phyloP scores from a whole-genome alignment of 1,140 invertebrate species.

The Orchesella cincta region DNA sequence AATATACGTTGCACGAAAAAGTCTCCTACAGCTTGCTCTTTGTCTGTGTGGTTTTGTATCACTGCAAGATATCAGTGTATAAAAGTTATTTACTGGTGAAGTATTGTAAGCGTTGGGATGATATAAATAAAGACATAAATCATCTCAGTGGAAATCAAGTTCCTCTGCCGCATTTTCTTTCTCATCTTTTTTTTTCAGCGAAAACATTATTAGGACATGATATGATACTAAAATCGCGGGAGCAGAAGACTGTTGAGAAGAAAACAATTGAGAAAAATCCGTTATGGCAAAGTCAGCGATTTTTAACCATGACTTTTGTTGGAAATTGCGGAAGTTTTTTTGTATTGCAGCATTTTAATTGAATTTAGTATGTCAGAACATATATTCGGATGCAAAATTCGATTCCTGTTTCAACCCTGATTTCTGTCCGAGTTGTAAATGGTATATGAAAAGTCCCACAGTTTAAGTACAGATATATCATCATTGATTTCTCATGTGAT shows the following conservation, averaged over 20 bases:
- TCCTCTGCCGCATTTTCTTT: constrained; percentile 1
- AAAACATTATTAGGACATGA: constrained; percentile 27
- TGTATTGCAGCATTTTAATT: constrained; percentile 16
- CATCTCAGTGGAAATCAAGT: constrained; percentile 25
- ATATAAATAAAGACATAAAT: constrained; percentile 13
- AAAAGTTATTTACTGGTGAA: constrained; percentile 30
- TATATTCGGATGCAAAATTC: background rate
- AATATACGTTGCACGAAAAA: too few relatives aligned
- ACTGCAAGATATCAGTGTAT: constrained; percentile 6
- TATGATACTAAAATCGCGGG: background rate
- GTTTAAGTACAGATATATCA: background rate
- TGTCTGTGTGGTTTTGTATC: too few relatives aligned
- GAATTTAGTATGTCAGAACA: background rate
- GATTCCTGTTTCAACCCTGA: constrained; percentile 10
- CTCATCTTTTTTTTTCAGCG: constrained; percentile 1
- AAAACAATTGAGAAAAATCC: constrained; percentile 9
- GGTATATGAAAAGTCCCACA: background rate
- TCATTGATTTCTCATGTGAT: constrained; percentile 2
- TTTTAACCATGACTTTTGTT: background rate
- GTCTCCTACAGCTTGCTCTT: too few relatives aligned
- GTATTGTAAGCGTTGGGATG: constrained; percentile 8
- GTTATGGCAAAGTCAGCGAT: constrained; percentile 16
- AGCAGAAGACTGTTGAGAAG: background rate
- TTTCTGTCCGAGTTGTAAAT: background rate
- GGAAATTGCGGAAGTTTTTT: background rate